Percentiles rank a stretch among this genome's conserved stretches.
Conservation (phyloP, 2,113 vertebrate genomes). For the Psittacula cyanocephala region DNA sequence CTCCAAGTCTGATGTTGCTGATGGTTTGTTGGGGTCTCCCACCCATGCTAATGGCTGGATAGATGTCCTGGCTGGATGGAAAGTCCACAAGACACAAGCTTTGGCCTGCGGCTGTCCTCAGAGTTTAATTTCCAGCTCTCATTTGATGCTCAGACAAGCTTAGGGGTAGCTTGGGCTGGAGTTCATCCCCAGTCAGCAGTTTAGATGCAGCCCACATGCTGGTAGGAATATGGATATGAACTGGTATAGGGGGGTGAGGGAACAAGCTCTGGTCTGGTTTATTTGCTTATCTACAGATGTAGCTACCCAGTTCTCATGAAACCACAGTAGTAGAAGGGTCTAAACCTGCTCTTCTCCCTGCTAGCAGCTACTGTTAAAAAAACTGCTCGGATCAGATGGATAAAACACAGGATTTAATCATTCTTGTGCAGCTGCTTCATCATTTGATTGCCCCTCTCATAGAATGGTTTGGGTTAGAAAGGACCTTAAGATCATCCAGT, state of each 20-base stretch:
- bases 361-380: background rate
- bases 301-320: background rate
- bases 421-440: background rate
- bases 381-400: background rate
- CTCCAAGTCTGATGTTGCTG: background rate
- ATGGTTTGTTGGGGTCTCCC: background rate
- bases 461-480: background rate
- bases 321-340: background rate
- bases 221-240: background rate
- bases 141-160: background rate
- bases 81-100: background rate
- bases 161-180: background rate
- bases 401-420: background rate
- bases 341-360: background rate
- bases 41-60: background rate
- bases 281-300: background rate
- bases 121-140: background rate
- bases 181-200: background rate
- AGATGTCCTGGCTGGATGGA: background rate
- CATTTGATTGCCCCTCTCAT: background rate
- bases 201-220: accelerated
- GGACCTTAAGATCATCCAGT: background rate
- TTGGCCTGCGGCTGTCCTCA: background rate
- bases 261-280: background rate
- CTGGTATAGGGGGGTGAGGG: background rate